Evolutionary conservation across 2,888 invertebrate species (phyloP).

Genomic region (Eupithecia insigniata): DNA sequence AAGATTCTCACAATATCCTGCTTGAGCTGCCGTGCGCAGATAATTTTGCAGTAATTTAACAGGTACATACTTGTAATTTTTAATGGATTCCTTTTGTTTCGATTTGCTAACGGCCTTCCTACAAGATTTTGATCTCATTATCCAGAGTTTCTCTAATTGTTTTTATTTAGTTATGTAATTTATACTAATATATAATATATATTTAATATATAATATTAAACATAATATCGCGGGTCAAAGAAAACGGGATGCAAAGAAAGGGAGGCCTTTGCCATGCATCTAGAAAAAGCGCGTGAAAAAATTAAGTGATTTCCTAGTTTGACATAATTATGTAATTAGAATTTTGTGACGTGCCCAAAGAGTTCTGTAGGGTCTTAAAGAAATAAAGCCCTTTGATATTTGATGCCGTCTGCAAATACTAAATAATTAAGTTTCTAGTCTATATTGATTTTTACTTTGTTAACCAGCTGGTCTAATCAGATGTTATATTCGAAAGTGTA

Average conservation of each 20-base stretch:
- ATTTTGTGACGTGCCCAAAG: too few relatives aligned
- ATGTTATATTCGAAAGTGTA: too few relatives aligned
- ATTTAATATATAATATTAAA: too few relatives aligned
- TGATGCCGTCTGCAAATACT: too few relatives aligned
- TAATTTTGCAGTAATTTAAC: neutral
- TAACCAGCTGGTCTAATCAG: too few relatives aligned
- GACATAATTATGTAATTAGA: too few relatives aligned
- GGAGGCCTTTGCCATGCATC: neutral
- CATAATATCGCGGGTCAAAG: neutral
- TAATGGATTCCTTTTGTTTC: slow-evolving; percentile 47
- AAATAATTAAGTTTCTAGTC: too few relatives aligned
- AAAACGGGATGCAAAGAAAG: neutral
- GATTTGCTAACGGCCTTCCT: slow-evolving; percentile 55
- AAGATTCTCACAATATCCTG: neutral
- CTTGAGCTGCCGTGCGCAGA: neutral
- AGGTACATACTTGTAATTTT: slow-evolving; percentile 38
- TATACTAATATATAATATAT: too few relatives aligned
- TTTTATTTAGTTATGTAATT: neutral
- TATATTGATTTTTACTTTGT: too few relatives aligned
- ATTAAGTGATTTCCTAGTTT: too few relatives aligned
- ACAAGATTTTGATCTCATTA: slow-evolving; percentile 44
- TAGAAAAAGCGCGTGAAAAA: neutral
- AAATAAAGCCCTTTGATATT: too few relatives aligned
- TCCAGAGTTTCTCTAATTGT: neutral
- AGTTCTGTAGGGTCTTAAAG: too few relatives aligned